These are phyloP conservation scores for Chaetops frenatus DNA, from an alignment of 2,113 vertebrate genomes.

Conservation along the genomic window DNA sequence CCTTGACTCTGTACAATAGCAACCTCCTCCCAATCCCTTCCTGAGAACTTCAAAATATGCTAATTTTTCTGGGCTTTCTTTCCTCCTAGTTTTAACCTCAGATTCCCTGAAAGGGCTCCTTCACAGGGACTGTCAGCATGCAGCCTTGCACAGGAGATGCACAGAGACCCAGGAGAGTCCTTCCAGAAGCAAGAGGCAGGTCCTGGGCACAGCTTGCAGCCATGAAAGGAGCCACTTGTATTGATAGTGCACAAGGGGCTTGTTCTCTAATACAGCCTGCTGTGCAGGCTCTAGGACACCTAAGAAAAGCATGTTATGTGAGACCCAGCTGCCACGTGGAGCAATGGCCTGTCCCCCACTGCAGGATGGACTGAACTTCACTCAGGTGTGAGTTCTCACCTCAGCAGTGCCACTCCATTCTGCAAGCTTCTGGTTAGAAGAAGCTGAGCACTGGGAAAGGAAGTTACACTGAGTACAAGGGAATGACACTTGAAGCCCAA, in stretches of 20 bases:
- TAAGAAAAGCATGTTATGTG: not conserved
- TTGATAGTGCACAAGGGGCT: not conserved
- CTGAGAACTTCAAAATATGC: not conserved
- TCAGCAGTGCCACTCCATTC: not conserved
- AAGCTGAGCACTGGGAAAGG: not conserved
- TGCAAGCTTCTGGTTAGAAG: not conserved
- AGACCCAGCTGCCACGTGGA: fast-evolving
- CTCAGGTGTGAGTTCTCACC: too few relatives aligned
- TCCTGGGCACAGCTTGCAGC: not conserved
- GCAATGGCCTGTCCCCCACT: fast-evolving
- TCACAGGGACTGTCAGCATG: not conserved
- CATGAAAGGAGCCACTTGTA: not conserved
- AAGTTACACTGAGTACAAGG: not conserved
- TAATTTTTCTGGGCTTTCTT: not conserved
- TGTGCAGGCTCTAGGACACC: not conserved
- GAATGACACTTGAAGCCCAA: not conserved
- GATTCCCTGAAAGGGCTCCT: not conserved
- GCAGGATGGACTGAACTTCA: not conserved
- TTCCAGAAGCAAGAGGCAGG: not conserved
- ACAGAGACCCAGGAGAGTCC: not conserved
- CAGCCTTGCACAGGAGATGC: not conserved
- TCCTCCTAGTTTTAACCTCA: not conserved
- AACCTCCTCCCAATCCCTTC: not conserved
- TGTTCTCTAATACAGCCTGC: not conserved
- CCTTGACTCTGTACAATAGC: not conserved